Evolutionary conservation across 2,888 invertebrate species (phyloP), one percentile per base, ranked within the genome.

Genomic region (Hymenopus coronatus): DNA sequence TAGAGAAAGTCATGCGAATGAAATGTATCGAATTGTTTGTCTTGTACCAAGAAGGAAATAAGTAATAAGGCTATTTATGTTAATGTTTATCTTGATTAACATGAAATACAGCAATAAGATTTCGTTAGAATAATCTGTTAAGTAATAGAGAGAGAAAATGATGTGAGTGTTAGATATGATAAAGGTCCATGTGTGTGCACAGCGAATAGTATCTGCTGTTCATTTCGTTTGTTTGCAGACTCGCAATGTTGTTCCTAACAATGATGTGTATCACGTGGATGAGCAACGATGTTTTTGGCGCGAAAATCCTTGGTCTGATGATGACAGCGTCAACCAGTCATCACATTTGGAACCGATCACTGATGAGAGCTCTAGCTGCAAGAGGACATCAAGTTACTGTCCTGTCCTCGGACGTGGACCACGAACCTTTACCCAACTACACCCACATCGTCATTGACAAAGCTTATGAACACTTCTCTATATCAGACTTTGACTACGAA

Each of bases 361-460:
- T 90, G 12, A 88, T 88, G 84, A 28, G 84, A 25, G 90, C 85
- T 4, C 87, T 90, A 25, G 90, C 89, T 28, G 86, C 82, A 6
- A 82, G 88, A 83, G 90, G 90, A 25, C 90, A 90, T 81, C 85
- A 90, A 6, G 89, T 91, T 28, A 91, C 91, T 6, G 90, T 90
- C 15, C n/a, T 90, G 54, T 90, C 88, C 14, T 88, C 90, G 14
- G 89, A 90, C 83, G 85, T 82, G 14, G 90, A 90, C 30, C 90
- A 89, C 40, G 30, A 88, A 8, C 87, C 87, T 28, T 54, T 84
- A 82, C 84, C 89, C 28, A 90, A 90, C 84, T 54, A 87, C 30
- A 90, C 82, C 20, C 88, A 89, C 28, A 70, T 90, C 12, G 81
- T 89, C 28, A 82, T 91, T 28, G 90, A 90, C n/a, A 89, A 88